Evolutionary conservation across 2,113 vertebrate species (phyloP).

Genomic region (Dasyprocta punctata): DNA sequence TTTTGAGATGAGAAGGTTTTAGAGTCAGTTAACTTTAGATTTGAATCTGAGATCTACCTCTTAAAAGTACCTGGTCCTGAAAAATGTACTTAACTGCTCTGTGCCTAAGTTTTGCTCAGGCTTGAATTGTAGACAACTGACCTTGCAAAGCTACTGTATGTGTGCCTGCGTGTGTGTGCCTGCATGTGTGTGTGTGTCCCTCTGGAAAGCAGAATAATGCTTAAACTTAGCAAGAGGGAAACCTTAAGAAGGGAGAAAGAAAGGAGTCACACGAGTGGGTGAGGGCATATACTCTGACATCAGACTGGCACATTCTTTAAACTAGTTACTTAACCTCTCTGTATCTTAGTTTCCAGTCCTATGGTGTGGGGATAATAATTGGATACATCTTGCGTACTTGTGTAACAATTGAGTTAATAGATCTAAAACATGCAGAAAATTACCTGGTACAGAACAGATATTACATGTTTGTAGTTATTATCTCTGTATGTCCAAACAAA

Average conservation of each 20-base stretch:
- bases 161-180: neutral
- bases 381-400: neutral
- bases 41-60: neutral
- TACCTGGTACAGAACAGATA: neutral
- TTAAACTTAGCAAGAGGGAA: neutral
- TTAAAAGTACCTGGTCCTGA: neutral
- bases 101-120: neutral
- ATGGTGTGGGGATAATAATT: neutral
- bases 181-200: neutral
- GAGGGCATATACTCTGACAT: neutral
- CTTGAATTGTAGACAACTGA: constrained; percentile 30
- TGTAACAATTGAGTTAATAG: neutral
- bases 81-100: neutral
- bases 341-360: neutral
- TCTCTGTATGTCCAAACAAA: neutral
- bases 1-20: neutral
- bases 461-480: neutral
- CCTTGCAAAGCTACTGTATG: neutral
- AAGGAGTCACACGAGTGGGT: neutral
- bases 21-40: neutral
- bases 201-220: neutral
- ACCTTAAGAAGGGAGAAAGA: neutral
- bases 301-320: neutral
- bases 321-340: neutral
- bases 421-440: neutral